These are phyloP conservation scores for Mobula birostris DNA, from an alignment of 2,113 vertebrate genomes.

Conservation along the genomic window DNA sequence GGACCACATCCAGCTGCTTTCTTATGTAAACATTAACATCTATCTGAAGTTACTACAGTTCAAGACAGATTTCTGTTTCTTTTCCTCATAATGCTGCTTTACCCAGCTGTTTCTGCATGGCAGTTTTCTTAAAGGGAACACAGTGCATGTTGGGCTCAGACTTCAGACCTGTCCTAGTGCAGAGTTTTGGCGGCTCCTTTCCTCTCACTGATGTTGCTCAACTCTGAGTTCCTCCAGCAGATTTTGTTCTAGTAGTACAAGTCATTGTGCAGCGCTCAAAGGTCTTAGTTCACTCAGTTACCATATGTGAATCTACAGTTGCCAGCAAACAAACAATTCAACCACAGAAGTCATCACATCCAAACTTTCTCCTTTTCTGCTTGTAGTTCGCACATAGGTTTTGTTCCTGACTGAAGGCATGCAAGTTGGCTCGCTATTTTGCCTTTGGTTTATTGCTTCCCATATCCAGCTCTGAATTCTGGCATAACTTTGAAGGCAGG, in stretches of 20 bases:
- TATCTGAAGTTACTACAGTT: neutral
- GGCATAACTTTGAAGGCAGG: neutral
- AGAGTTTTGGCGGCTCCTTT: too few species aligned
- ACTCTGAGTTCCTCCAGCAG: too few species aligned
- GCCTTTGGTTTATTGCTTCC: neutral
- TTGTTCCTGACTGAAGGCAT: neutral
- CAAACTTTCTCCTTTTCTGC: neutral
- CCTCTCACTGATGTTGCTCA: too few species aligned
- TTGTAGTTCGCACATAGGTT: neutral
- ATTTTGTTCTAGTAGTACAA: neutral
- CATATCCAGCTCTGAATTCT: neutral
- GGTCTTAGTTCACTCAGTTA: neutral
- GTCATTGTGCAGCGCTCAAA: neutral
- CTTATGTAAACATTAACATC: neutral
- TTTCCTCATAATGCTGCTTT: neutral
- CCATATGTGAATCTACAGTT: neutral
- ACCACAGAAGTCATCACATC: neutral
- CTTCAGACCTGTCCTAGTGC: too few species aligned
- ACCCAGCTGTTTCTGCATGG: too few species aligned
- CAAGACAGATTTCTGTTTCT: neutral
- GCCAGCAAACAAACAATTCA: neutral
- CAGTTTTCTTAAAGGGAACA: neutral
- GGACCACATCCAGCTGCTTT: neutral
- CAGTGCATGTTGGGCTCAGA: too few species aligned
- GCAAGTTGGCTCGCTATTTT: neutral